phyloP scores from a whole-genome alignment of 2,797 vertebrate species.

The Artibeus lituratus region DNA sequence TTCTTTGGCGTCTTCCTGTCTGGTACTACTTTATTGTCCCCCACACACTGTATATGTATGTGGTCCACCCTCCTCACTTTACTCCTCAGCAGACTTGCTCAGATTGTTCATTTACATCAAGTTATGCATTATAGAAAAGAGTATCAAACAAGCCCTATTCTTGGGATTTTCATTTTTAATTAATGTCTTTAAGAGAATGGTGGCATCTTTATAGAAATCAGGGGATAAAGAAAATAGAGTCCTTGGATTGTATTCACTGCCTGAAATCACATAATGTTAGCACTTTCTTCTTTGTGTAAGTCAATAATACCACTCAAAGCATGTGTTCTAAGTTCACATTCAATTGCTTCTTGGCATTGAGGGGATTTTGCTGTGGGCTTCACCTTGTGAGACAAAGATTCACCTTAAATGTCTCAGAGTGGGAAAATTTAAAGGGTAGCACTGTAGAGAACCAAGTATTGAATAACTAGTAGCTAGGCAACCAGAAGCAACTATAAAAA shows the following conservation, averaged over 20 bases:
- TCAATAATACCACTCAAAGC: background rate
- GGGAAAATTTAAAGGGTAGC: background rate
- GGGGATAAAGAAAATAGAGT: background rate
- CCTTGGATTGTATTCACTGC: background rate
- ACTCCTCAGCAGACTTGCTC: background rate
- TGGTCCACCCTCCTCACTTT: background rate
- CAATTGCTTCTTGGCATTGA: background rate
- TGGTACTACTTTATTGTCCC: background rate
- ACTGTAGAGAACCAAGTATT: background rate
- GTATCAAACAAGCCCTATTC: background rate
- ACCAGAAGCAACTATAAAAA: constrained; percentile 10
- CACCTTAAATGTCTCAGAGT: background rate
- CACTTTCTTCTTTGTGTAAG: background rate
- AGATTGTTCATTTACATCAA: background rate
- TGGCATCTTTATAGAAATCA: background rate
- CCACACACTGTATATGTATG: rapidly evolving
- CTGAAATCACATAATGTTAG: background rate
- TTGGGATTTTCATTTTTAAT: constrained; percentile 1
- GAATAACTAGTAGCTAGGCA: constrained; percentile 16
- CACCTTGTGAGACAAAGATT: constrained; percentile 14
- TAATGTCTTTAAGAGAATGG: background rate
- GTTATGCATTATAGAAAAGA: background rate
- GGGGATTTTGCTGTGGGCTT: background rate
- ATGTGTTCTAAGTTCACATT: background rate
- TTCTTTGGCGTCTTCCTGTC: rapidly evolving